Base-by-base conservation (phyloP, 2,888 invertebrate genomes). In the Omphaloscelis lunosa region DNA sequence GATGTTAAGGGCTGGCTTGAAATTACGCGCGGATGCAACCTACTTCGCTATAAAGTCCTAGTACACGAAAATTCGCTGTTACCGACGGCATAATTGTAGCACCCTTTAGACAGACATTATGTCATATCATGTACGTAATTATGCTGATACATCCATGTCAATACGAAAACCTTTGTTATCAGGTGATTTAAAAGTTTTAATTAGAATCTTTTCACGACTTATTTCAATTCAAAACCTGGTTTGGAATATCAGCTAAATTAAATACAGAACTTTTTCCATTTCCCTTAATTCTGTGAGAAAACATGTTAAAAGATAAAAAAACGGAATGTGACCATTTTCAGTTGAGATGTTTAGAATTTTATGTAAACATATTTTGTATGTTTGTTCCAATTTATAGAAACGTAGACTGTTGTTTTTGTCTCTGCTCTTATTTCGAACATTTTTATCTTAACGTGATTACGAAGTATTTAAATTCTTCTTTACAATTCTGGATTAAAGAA, bases 1-100 rank as follows among this genome's bases (percentile, higher is more conserved):
- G 87, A 92, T 88, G 91, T 94, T 94, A 91, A 76, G 87, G 78
- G 75, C 82, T 84, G 85, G 82, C 86, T 87, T 90, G 87, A 86
- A 88, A 92, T 93, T 92, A 92, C 87, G 85, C 80, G 81, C 69
- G 82, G 81, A 75, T 82, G 86, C 88, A 84, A 80, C 80, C 70
- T 62, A 69, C 77, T 70, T 79, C 75, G 70, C 71, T 11, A 17
- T 34, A n/a, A 5, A 23, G n/a, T 7, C 53, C 6, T 61, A 74
- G 77, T 62, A 67, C 82, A 86, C 82, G 85, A 89, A 90, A 91
- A 91, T 89, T 84, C 83, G 39, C 87, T 84, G 89, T 91, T 90
- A 91, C 90, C 79, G 85, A 86, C 83, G 86, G 85, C 66, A 79
- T 62, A 72, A 87, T 89, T 83, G 86, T 73, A 72, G 82, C 67